Conservation (phyloP, 2,797 vertebrate species). For the Leptodactylus fallax region DNA sequence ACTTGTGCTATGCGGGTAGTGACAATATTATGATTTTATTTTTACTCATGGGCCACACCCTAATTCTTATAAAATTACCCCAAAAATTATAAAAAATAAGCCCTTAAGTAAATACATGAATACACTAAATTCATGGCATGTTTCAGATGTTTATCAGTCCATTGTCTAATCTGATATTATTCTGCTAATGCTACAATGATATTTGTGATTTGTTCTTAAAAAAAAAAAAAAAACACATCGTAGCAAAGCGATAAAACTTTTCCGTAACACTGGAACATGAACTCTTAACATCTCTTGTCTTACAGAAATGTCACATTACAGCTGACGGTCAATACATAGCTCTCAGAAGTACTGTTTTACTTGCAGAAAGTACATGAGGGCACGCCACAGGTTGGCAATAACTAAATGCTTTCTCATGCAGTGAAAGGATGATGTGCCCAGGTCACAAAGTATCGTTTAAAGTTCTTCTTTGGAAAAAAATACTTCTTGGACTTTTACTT, state of each 20-base stretch:
- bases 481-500: background rate
- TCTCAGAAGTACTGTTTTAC: constrained; percentile 31
- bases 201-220: background rate
- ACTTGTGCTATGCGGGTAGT: too few species aligned
- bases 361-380: constrained; percentile 18
- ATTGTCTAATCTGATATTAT: background rate
- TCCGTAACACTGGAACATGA: constrained; percentile 14
- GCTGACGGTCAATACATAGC: background rate
- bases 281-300: constrained; percentile 42
- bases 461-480: background rate
- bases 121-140: background rate
- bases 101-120: background rate
- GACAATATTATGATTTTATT: too few species aligned
- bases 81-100: too few species aligned
- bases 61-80: too few species aligned
- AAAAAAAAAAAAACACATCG: constrained; percentile 7
- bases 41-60: too few species aligned
- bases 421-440: background rate
- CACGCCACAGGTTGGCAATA: constrained; percentile 35
- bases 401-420: constrained; percentile 42
- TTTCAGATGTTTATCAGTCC: background rate
- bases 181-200: background rate
- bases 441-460: constrained; percentile 15
- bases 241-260: background rate
- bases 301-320: constrained; percentile 39